phyloP scores from a whole-genome alignment of 2,797 vertebrate species.

The Odontamblyopus lacepedii region DNA sequence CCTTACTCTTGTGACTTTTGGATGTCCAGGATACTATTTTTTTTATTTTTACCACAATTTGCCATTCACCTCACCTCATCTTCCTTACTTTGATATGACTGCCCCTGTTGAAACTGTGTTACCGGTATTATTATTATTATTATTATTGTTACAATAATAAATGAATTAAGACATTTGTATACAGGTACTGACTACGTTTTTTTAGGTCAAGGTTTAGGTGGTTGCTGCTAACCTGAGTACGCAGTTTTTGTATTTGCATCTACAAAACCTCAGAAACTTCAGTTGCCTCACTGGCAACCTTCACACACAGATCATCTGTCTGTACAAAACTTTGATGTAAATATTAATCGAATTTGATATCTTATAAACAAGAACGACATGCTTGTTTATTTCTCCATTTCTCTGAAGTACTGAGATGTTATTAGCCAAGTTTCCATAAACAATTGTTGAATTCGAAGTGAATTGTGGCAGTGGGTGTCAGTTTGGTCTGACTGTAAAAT shows the following conservation, averaged over 20 bases:
- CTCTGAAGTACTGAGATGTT: slow-evolving; percentile 22
- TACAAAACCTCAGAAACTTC: neutral
- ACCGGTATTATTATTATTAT: too few relatives aligned
- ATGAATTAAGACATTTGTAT: too few relatives aligned
- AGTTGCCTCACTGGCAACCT: slow-evolving; percentile 56
- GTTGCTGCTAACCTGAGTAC: neutral
- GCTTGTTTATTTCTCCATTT: slow-evolving; percentile 62
- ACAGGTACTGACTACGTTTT: too few relatives aligned
- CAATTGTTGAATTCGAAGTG: neutral
- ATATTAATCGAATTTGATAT: slow-evolving; percentile 68
- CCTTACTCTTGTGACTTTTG: neutral
- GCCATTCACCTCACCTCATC: too few relatives aligned
- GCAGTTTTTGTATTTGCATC: neutral
- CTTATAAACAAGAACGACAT: slow-evolving; percentile 59
- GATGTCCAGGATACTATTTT: too few relatives aligned
- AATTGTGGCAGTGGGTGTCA: neutral
- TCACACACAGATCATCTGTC: slow-evolving; percentile 57
- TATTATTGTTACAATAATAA: too few relatives aligned
- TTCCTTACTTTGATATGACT: too few relatives aligned
- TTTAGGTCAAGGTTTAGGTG: neutral
- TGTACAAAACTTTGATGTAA: slow-evolving; percentile 55
- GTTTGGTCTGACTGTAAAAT: neutral
- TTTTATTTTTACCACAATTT: too few relatives aligned
- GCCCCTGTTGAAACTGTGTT: too few relatives aligned
- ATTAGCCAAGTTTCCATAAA: slow-evolving; percentile 15